Conservation (phyloP, 2,113 vertebrate species). For the Scartelaos histophorus region DNA sequence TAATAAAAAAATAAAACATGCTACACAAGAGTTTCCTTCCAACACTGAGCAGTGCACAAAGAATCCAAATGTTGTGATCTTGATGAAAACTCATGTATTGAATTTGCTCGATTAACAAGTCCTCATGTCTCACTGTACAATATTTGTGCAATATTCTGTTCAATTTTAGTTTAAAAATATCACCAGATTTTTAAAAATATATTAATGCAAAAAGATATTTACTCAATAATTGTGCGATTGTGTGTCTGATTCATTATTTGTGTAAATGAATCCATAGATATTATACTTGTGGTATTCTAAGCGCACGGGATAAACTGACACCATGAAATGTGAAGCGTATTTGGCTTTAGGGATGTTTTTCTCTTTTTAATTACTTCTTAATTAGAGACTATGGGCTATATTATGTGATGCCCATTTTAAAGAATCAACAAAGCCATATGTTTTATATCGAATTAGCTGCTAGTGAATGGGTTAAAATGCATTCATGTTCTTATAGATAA, state of each 20-base stretch:
- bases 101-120: no score
- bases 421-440: not conserved
- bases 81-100: no score
- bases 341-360: slow-evolving; percentile 3
- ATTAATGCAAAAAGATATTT: no score
- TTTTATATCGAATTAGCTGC: not conserved
- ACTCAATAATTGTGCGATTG: no score
- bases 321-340: not conserved
- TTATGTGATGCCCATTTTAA: slow-evolving; percentile 2
- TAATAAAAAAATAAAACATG: no score
- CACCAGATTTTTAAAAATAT: no score
- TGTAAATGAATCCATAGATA: not conserved
- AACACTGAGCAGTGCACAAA: no score
- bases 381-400: not conserved
- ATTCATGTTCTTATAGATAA: not conserved
- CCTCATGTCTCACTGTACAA: no score
- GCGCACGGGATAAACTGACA: not conserved
- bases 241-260: not conserved
- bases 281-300: not conserved
- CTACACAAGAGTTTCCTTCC: no score
- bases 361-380: not conserved
- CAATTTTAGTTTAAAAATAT: no score
- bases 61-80: no score
- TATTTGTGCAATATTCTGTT: no score
- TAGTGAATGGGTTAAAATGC: not conserved